Conservation (phyloP, 2,113 vertebrate genomes). For the Gambusia holbrooki region DNA sequence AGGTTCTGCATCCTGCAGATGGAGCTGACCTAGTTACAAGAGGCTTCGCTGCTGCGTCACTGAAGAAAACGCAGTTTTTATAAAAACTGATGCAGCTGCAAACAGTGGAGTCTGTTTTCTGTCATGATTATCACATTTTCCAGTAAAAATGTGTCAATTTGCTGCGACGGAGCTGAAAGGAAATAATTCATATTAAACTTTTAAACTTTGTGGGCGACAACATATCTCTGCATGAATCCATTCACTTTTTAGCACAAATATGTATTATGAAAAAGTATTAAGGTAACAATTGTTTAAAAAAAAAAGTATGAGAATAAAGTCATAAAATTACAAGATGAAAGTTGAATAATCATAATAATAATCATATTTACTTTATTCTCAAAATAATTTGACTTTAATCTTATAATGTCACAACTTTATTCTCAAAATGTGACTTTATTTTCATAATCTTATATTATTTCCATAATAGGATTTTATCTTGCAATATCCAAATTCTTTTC, state of each 20-base stretch:
- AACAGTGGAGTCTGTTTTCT: background rate
- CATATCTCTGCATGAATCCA: background rate
- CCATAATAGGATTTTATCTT: too few species aligned
- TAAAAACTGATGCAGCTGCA: conserved; percentile 19
- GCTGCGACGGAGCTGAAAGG: background rate
- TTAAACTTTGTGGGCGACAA: background rate
- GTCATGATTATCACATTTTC: background rate
- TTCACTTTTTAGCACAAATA: background rate
- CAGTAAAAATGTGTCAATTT: background rate
- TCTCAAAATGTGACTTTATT: too few species aligned
- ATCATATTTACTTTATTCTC: too few species aligned
- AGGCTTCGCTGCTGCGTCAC: conserved; percentile 10
- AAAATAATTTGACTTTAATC: too few species aligned
- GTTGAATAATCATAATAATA: too few species aligned
- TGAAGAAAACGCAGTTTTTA: background rate
- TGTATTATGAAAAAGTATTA: background rate
- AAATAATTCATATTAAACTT: background rate
- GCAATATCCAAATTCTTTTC: too few species aligned
- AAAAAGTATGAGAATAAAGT: background rate
- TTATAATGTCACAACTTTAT: too few species aligned
- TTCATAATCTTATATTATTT: too few species aligned
- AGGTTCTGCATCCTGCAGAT: background rate
- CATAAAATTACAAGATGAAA: too few species aligned
- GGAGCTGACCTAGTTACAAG: conserved; percentile 33
- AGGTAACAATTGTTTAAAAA: too few species aligned